Evolutionary conservation across 2,888 invertebrate genomes (phyloP), one percentile per base, ranked within the genome.

Genomic region (Agrilus cyanescens): DNA sequence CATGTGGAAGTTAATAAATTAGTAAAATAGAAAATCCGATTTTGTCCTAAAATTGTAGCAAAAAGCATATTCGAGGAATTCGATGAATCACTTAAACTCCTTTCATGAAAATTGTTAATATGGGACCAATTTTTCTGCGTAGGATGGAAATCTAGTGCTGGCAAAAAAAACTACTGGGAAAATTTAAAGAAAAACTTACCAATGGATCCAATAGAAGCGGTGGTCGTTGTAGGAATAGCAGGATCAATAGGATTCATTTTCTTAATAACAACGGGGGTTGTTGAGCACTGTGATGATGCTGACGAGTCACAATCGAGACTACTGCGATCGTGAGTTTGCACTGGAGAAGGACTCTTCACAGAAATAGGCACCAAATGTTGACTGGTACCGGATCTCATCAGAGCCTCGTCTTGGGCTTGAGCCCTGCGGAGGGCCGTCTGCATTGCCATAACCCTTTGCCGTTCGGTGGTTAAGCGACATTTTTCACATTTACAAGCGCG

Each of bases 371-470:
- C 65, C 55, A 45, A 57, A 18, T 47, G 18, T n/a, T 40, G 43
- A 39, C 47, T 15, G 33, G 34, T 46, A 3, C 56, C 54, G 56
- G 39, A 55, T 44, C 65, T 63, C 55, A 61, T 60, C 70, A 60
- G 67, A 38, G 78, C 78, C 62, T 88, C 87, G 59, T 89, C 89
- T 68, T 88, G 88, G 40, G 85, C 85, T 63, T 87, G 85, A 35
- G 87, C 88, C 38, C 91, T 74, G 38, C 88, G 67, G 51, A 85
- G 62, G 1, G 90, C 89, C 18, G 89, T 90, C 70, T 90, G 87
- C 59, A 76, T 69, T 45, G 91, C 91, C 91, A 91, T 93, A 44
- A 90, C 85, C 13, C 84, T 71, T 67, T 91, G 91, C 37, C 93
- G 69, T 59, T 90, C 88, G 0, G 85, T 85, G 1, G 91, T 90